Conservation (phyloP, 2,888 invertebrate species). For the Torymus auratus region DNA sequence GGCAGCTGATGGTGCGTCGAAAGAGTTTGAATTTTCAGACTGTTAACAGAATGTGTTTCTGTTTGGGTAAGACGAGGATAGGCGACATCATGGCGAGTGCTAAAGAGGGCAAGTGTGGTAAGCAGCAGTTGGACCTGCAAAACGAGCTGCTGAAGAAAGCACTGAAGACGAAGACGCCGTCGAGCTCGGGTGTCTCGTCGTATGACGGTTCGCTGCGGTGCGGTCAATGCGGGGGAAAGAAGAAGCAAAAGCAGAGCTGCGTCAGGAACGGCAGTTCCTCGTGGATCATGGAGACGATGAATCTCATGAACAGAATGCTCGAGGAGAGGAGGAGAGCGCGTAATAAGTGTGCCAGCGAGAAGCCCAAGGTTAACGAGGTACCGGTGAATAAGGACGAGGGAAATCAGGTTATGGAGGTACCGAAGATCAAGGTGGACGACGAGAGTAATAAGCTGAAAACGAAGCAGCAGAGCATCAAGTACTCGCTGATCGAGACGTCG, state of each 20-base stretch:
- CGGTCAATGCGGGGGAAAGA: conserved; percentile 15
- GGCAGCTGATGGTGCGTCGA: too few species aligned
- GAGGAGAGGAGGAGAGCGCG: conserved; percentile 16
- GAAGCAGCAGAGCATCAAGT: conserved; percentile 13
- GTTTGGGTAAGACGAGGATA: conserved; percentile 8
- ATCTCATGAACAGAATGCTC: conserved; percentile 30
- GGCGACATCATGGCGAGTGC: neutral
- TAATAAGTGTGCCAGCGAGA: neutral
- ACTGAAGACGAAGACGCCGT: neutral
- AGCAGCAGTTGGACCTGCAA: neutral
- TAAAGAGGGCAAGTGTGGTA: neutral
- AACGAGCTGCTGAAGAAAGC: neutral
- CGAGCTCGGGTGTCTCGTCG: too few species aligned
- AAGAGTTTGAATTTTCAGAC: neutral
- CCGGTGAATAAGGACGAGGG: neutral
- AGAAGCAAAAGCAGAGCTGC: neutral
- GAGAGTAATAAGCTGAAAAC: neutral
- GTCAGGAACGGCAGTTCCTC: neutral
- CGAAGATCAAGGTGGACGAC: neutral
- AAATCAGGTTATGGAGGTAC: neutral
- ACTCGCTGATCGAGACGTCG: conserved; percentile 3
- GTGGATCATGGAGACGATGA: conserved; percentile 35
- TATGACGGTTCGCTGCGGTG: neutral
- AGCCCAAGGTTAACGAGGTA: neutral
- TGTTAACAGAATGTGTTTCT: conserved; percentile 15